phyloP scores from a whole-genome alignment of 2,797 vertebrate species.

The Euthynnus affinis region DNA sequence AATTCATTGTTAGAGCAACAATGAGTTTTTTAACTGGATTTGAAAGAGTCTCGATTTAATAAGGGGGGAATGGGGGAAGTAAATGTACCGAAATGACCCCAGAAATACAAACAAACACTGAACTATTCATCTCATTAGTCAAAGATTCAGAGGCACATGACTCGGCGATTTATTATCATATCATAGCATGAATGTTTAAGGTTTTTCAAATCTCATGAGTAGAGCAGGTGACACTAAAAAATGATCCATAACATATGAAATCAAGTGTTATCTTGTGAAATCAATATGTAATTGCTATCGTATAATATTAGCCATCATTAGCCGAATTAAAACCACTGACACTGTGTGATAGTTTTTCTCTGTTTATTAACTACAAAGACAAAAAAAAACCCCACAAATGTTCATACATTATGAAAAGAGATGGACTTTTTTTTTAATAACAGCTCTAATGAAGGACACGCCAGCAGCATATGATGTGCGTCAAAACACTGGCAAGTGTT shows the following conservation, averaged over 20 bases:
- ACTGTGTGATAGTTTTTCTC: background rate
- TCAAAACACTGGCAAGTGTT: too few relatives aligned
- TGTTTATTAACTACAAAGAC: too few relatives aligned
- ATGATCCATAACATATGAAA: background rate
- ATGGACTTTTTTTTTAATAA: too few relatives aligned
- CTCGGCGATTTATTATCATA: background rate
- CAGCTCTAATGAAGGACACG: too few relatives aligned
- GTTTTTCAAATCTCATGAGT: background rate
- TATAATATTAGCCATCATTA: background rate
- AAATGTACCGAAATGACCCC: background rate
- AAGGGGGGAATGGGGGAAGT: background rate
- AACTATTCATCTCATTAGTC: background rate
- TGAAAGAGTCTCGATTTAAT: too few relatives aligned
- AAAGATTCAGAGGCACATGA: conserved; percentile 24
- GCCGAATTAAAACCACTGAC: too few relatives aligned
- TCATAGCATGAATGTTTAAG: conserved; percentile 5
- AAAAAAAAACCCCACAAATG: too few relatives aligned
- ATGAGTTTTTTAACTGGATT: too few relatives aligned
- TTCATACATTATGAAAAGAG: too few relatives aligned
- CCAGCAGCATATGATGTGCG: too few relatives aligned
- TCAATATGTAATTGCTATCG: background rate
- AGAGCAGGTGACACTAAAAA: conserved; percentile 6
- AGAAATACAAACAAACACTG: background rate
- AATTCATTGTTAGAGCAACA: too few relatives aligned
- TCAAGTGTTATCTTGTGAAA: background rate